phyloP scores from a whole-genome alignment of 2,888 invertebrate genomes.

The Leptarthrus brevirostris region DNA sequence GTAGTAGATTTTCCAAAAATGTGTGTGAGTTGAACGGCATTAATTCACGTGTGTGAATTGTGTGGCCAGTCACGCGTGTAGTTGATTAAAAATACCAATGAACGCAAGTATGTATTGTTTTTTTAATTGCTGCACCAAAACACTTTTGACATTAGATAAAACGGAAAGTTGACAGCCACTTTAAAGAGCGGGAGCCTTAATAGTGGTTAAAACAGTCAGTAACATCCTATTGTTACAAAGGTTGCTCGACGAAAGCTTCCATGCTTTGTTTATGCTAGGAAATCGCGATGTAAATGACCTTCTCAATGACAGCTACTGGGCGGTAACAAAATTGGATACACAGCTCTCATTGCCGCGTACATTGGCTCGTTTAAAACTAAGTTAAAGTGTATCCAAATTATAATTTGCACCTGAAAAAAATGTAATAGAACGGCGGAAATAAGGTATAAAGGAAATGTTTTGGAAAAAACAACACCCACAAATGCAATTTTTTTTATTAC shows the following conservation, averaged over 20 bases:
- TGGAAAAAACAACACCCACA: constrained; percentile 34
- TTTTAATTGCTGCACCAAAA: constrained; percentile 23
- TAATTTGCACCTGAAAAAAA: neutral
- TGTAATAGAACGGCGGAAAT: constrained; percentile 14
- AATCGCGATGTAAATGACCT: constrained; percentile 32
- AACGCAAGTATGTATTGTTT: neutral
- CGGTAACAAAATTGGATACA: no score
- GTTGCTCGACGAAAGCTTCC: no score
- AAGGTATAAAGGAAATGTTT: neutral
- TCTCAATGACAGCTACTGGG: constrained; percentile 20
- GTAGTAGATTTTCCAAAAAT: neutral
- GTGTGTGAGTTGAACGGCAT: constrained; percentile 16
- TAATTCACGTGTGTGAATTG: neutral
- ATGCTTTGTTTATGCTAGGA: neutral
- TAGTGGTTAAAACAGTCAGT: no score
- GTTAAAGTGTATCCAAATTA: no score
- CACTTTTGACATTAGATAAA: constrained; percentile 27
- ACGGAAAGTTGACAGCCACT: constrained; percentile 31
- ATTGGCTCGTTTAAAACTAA: no score
- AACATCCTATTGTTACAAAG: no score
- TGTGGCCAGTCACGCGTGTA: constrained; percentile 11
- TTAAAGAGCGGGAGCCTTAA: neutral
- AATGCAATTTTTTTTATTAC: neutral
- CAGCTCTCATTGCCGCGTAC: no score
- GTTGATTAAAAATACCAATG: constrained; percentile 8